Evolutionary conservation across 2,113 vertebrate genomes (phyloP).

Genomic region (Chunga burmeisteri): DNA sequence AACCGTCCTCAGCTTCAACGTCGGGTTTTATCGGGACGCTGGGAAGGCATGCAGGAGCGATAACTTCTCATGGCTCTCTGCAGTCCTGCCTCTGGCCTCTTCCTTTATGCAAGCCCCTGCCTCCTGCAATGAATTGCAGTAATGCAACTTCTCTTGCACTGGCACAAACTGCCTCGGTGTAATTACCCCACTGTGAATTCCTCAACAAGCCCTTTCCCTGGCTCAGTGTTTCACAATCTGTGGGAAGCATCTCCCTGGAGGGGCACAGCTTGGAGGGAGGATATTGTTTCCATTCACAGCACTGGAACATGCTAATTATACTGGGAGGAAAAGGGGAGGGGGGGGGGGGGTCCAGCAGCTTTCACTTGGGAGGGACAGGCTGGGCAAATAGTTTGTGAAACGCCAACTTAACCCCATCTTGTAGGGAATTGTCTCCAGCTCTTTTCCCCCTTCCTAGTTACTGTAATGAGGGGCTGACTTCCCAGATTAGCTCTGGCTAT

Average conservation of each 20-base stretch:
- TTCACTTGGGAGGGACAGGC: slow-evolving; percentile 51
- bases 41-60: background rate
- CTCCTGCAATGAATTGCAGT: background rate
- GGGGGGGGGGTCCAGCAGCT: background rate
- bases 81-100: background rate
- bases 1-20: rapidly evolving
- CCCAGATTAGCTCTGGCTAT: slow-evolving; percentile 60
- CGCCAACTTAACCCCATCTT: slow-evolving; percentile 58
- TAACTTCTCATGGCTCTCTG: background rate
- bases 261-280: slow-evolving; percentile 51
- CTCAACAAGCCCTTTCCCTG: slow-evolving; percentile 39
- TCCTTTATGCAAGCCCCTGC: background rate
- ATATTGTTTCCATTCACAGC: slow-evolving; percentile 65
- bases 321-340: background rate
- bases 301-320: slow-evolving; percentile 46
- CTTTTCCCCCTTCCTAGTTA: slow-evolving; percentile 46
- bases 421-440: slow-evolving; percentile 52
- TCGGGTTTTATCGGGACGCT: rapidly evolving
- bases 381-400: slow-evolving; percentile 41
- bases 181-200: slow-evolving; percentile 48
- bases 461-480: slow-evolving; percentile 66
- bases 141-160: background rate
- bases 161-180: background rate
- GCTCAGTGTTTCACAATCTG: background rate
- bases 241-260: slow-evolving; percentile 65